Conservation (phyloP, 2,888 invertebrate species). For the Pristionchus mayeri region DNA sequence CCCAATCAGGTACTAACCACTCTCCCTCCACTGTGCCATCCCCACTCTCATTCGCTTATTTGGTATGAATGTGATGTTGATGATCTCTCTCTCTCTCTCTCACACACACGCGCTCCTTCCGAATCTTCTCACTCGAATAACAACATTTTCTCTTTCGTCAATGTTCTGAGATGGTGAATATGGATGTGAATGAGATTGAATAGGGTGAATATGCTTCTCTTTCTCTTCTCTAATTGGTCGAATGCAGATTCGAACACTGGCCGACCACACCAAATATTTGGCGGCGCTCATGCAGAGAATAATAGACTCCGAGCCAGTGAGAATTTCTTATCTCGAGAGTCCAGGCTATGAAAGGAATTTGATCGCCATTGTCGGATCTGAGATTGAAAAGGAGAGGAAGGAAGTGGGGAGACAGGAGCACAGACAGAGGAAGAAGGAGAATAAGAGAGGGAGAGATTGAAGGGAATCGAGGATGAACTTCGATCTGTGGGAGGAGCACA, state of each 20-base stretch:
- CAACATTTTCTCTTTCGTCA: background rate
- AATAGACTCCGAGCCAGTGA: conserved; percentile 67
- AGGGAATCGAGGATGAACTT: conserved; percentile 53
- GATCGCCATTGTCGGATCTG: background rate
- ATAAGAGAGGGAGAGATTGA: background rate
- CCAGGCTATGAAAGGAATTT: background rate
- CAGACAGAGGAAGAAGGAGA: background rate
- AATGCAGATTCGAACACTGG: conserved; percentile 56
- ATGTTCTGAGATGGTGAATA: background rate
- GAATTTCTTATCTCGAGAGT: background rate
- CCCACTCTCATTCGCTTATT: background rate
- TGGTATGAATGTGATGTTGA: background rate
- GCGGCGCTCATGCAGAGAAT: conserved; percentile 66
- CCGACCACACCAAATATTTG: conserved; percentile 69
- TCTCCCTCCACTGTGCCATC: background rate
- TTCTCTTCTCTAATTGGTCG: background rate
- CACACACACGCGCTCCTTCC: background rate
- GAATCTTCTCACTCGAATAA: background rate
- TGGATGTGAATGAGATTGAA: background rate
- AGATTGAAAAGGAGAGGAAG: background rate
- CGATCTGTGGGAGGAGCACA: conserved; percentile 56
- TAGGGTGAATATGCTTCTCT: background rate
- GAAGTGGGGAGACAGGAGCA: background rate
- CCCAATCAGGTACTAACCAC: conserved; percentile 14
- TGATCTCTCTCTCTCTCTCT: background rate